Base-by-base conservation (phyloP, 2,113 vertebrate species). In the Lepisosteus osseus region DNA sequence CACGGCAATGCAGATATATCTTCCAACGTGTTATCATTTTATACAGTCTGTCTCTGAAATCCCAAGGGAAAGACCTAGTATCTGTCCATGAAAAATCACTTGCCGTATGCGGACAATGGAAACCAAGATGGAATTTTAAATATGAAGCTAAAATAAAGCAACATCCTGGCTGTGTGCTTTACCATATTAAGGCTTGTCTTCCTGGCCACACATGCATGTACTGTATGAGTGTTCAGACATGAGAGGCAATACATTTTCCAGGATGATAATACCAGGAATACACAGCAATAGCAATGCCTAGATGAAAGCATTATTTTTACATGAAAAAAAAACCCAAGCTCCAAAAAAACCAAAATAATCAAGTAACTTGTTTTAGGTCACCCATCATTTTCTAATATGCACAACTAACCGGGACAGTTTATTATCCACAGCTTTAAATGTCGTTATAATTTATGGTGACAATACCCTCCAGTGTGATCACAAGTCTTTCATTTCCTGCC, bases 121-220 rank as follows among this genome's bases (percentile, higher is more conserved):
- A 86, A 85, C 87, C 84, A 82, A 6, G 7, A 68, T 0, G 81
- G 87, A 89, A 91, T 92, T 87, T 90, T 86, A 89, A 92, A 88
- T 61, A 51, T 51, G 5, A 51, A 51, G 47, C 47, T 51, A 5
- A 51, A 51, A 51, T 51, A 51, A 51, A 51, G 2, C 80, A 76
- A 77, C 76, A 67, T 70, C 70, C 84, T 41, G 62, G 47, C 12
- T 3, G 42, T 65, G 15, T 65, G 54, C 42, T 54, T 72, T 54
- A 12, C 61, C 9, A 54, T 2, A 8, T 8, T 8, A 29, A 29
- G 29, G 29, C 29, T 29, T 29, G 29, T 29, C 29, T 29, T 29
- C 29, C 29, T 29, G 29, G 29, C 29, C 29, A 29, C 29, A 29
- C 29, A 29, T 29, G 29, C 29, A 29, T 51, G 47, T 9, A 51